Percentiles rank a stretch among this genome's conserved stretches.
phyloP scores from a whole-genome alignment of 1,140 invertebrate species.

The Chironomus tepperi region DNA sequence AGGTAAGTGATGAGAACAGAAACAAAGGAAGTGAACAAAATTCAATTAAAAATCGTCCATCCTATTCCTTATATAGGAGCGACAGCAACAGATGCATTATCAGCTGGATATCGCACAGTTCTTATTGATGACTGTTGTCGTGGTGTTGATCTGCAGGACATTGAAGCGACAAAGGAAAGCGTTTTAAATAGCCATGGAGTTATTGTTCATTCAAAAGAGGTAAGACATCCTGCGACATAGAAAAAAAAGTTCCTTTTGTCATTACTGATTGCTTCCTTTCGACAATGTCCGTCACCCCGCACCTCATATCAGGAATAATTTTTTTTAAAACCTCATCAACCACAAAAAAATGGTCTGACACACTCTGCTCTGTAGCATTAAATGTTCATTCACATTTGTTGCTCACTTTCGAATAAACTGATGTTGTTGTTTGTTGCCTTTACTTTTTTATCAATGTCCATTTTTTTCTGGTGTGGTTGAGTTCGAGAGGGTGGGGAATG shows the following conservation, averaged over 20 bases:
- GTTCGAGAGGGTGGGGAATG: too few relatives aligned
- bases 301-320: too few relatives aligned
- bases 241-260: too few relatives aligned
- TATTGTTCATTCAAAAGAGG: slow-evolving; percentile 62
- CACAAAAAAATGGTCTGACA: background rate
- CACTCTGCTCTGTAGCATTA: background rate
- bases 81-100: slow-evolving; percentile 76
- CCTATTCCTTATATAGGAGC: slow-evolving; percentile 48
- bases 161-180: slow-evolving; percentile 68
- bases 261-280: background rate
- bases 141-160: slow-evolving; percentile 76
- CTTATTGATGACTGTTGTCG: slow-evolving; percentile 84
- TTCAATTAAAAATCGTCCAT: slow-evolving; percentile 5
- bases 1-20: slow-evolving; percentile 45
- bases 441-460: too few relatives aligned
- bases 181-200: slow-evolving; percentile 66
- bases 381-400: background rate
- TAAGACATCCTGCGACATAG: slow-evolving; percentile 32
- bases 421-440: too few relatives aligned
- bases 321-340: background rate
- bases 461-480: too few relatives aligned
- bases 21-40: slow-evolving; percentile 24
- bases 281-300: too few relatives aligned
- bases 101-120: slow-evolving; percentile 82
- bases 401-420: background rate